Evolutionary conservation across 2,113 vertebrate genomes (phyloP).

Genomic region (Menidia beryllina): DNA sequence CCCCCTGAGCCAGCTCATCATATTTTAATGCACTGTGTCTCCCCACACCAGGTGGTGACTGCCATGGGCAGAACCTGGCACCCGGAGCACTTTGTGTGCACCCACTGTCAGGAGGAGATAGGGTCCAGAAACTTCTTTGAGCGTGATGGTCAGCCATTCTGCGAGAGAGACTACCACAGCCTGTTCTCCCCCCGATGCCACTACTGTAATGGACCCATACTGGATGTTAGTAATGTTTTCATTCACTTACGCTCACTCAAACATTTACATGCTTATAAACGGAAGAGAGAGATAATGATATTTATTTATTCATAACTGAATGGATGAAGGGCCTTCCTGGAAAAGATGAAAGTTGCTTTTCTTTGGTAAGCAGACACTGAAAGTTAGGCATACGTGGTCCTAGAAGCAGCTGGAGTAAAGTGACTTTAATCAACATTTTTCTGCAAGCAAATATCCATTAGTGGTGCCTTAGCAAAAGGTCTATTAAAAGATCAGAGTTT

Average conservation of each 20-base stretch:
- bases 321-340: conserved; percentile 50
- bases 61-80: conserved; percentile 98
- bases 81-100: conserved; percentile 96
- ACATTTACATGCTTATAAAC: background rate
- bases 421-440: background rate
- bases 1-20: conserved; percentile 44
- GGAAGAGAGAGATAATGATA: conserved; percentile 29
- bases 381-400: background rate
- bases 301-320: conserved; percentile 71
- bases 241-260: background rate
- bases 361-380: conserved; percentile 14
- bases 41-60: conserved; percentile 89
- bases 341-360: conserved; percentile 42
- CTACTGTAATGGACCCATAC: conserved; percentile 96
- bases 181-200: conserved; percentile 95
- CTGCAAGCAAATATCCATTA: background rate
- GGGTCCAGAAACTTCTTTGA: conserved; percentile 97
- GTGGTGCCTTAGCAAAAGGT: background rate
- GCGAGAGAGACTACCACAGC: conserved; percentile 95
- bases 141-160: conserved; percentile 93
- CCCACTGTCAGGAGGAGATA: conserved; percentile 96
- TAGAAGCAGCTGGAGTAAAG: background rate
- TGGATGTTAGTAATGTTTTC: conserved; percentile 88
- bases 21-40: conserved; percentile 40
- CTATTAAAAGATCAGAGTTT: background rate